Evolutionary conservation across 2,888 invertebrate genomes (phyloP), one percentile per base, ranked within the genome.

Genomic region (Melanostoma scalare): DNA sequence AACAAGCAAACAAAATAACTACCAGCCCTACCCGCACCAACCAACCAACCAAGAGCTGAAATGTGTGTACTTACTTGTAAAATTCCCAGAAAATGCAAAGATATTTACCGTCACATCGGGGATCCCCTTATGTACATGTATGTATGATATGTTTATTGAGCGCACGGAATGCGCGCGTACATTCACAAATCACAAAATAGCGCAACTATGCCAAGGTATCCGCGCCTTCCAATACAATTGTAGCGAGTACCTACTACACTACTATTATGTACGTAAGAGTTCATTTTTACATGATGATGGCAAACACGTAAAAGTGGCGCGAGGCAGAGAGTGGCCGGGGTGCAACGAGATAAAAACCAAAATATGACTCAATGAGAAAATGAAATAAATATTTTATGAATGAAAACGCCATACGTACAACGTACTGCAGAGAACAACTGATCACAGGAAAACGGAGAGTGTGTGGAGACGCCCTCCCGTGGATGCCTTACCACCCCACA

Each of bases 311-410:
- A 61, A 48, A 48, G 48, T 46, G 61, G 63, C 2, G 33, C 20
- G 40, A 36, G 50, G 33, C 42, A 30, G 58, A 3, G 35, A 10
- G 4, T n/a, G 35, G 40, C 31, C 0, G 40, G 67, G 52, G 48
- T 52, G 20, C 35, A 31, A 38, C 2, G 50, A 56, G 77, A 72
- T 72, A 63, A 76, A 77, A 77, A 76, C 74, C 74, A 75, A 71
- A 71, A 61, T 73, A 82, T 82, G 81, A 77, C 81, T 77, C 81
- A 82, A 77, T 81, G 76, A 67, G 79, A 69, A 78, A 74, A 75
- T 72, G 56, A 67, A 77, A 75, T 52, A 74, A 74, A 82, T 77
- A 67, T 72, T 82, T 82, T 68, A 82, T 82, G 81, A 82, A 82
- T 82, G 81, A 82, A 82, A 77, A 68, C 20, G 72, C 38, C 72